Evolutionary conservation across 1,140 invertebrate species (phyloP), one percentile per base, ranked within the genome.

Genomic region (Wasmannia auropunctata): DNA sequence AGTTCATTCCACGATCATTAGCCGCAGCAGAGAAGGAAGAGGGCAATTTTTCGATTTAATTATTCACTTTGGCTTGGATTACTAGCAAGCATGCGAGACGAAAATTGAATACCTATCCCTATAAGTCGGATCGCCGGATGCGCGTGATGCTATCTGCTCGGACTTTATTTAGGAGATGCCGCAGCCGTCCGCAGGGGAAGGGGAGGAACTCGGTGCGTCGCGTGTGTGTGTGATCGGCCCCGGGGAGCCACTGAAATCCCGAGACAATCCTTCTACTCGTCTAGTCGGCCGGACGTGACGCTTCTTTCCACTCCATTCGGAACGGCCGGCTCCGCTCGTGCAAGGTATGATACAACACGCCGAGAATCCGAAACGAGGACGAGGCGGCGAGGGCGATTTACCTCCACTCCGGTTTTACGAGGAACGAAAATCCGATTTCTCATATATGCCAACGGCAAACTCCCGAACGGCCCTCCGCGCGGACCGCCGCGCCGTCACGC

Each of bases 371-470:
- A 87, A 70, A 79, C 63, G 74, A 79, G 46, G 16, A 63, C 34
- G 56, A 25, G 28, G 11, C 28, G 31, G 31, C 56, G 49, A 72
- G 65, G 16, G 16, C 69, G 79, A 77, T 87, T 69, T 70, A 70
- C 43, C 46, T 34, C 11, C 22, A 25, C 62, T n/a, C 7, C 46
- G 22, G 6, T 28, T 87, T 70, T 54, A 65, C 14, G 65, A 72
- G 51, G 25, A 76, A 69, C 65, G 72, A 77, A 87, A 87, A 87
- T 87, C 75, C 86, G 83, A 87, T 87, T 77, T 63, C 43, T 77
- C 72, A n/a, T 87, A 37, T 56, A 25, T 54, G 28, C 14, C 25
- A 51, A 31, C 37, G 28, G 56, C 67, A 46, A 86, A 25, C 40
- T 49, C 19, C 46, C 69, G 4, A 72, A 58, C 65, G 49, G 10